phyloP scores from a whole-genome alignment of 2,113 vertebrate species.

The Leptosomus discolor region DNA sequence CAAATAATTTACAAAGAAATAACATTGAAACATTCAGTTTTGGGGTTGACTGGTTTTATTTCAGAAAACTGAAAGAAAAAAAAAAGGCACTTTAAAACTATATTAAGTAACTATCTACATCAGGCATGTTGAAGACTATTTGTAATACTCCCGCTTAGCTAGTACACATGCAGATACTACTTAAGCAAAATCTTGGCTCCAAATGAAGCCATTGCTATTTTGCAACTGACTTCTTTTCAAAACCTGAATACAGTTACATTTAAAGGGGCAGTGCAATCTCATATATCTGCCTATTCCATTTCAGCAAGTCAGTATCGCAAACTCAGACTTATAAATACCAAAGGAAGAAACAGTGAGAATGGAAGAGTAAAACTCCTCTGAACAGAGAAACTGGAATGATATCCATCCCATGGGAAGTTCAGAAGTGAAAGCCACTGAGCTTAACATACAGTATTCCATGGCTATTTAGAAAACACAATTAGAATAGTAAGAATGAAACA shows the following conservation, averaged over 20 bases:
- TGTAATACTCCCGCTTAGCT: background rate
- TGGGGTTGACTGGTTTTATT: background rate
- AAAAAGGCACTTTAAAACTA: background rate
- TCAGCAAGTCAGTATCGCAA: background rate
- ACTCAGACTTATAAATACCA: rapidly evolving
- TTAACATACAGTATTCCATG: background rate
- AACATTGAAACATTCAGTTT: background rate
- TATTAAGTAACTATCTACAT: background rate
- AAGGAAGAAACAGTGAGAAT: background rate
- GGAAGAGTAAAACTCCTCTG: background rate
- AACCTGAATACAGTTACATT: background rate
- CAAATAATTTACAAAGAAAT: background rate
- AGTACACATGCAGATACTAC: background rate
- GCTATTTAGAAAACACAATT: background rate
- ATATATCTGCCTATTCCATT: background rate
- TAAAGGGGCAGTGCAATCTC: background rate
- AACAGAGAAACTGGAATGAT: background rate
- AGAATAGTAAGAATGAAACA: background rate
- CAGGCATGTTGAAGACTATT: background rate
- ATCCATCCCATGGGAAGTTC: background rate
- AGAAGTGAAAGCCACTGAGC: background rate
- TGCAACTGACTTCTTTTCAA: background rate
- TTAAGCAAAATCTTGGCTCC: background rate
- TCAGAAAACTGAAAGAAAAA: background rate
- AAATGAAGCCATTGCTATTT: background rate